Conservation (phyloP, 2,113 vertebrate genomes). For the Alexandromys fortis region DNA sequence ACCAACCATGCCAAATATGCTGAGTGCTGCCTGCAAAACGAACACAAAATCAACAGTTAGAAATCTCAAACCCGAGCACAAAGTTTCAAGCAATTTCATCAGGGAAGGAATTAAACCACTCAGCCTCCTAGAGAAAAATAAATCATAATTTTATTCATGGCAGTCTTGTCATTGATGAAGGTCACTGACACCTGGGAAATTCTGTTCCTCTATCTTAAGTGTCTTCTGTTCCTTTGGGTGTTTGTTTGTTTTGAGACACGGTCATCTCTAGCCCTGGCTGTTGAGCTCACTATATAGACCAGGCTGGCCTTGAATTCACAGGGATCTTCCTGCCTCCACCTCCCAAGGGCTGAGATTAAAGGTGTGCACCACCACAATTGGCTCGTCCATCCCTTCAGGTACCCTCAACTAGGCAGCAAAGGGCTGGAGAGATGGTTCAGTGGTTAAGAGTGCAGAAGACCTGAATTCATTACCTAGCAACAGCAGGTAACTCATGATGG, state of each 20-base stretch:
- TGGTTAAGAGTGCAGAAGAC: not conserved
- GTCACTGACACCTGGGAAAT: not conserved
- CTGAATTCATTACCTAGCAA: not conserved
- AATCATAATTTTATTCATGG: not conserved
- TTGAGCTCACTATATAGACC: not conserved
- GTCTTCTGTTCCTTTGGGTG: not conserved
- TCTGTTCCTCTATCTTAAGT: not conserved
- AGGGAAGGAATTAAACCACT: not conserved
- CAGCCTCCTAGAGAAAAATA: not conserved
- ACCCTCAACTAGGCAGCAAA: not conserved
- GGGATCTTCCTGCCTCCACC: not conserved
- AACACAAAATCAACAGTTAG: slow-evolving; percentile 24
- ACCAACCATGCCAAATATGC: slow-evolving; percentile 96
- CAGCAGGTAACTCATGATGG: not conserved
- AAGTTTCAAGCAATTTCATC: not conserved
- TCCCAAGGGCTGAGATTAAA: not conserved
- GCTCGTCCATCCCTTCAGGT: too few species aligned
- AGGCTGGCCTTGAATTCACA: not conserved
- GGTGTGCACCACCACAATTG: not conserved
- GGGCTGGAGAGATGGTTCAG: not conserved
- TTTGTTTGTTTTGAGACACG: not conserved
- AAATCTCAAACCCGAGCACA: not conserved
- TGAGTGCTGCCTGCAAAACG: slow-evolving; percentile 91
- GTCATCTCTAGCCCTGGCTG: not conserved
- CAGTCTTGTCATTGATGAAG: not conserved